Conservation (phyloP, 1,140 invertebrate species). For the Bombyx mandarina region DNA sequence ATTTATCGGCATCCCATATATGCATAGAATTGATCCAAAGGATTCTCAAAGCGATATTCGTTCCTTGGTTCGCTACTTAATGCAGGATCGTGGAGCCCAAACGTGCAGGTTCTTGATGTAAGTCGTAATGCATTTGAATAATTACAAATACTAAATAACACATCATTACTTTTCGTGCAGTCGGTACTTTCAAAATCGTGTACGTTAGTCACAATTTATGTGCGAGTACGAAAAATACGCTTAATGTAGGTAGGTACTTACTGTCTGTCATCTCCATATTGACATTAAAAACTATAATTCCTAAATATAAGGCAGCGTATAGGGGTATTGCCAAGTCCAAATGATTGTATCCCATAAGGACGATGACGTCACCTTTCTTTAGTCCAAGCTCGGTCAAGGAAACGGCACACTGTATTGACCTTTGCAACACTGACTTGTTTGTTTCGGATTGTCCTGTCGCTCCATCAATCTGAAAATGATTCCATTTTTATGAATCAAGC, state of each 20-base stretch:
- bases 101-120: no score
- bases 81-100: no score
- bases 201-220: no score
- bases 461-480: constrained; percentile 46
- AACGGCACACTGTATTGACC: constrained; percentile 28
- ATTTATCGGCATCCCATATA: no score
- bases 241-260: constrained; percentile 22
- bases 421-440: constrained; percentile 38
- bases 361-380: constrained; percentile 48
- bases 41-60: no score
- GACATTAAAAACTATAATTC: constrained; percentile 25
- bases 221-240: no score
- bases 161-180: no score
- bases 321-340: constrained; percentile 50
- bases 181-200: not conserved
- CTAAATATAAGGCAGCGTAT: constrained; percentile 37
- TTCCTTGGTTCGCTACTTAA: no score
- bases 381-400: constrained; percentile 52
- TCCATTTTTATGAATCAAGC: no score
- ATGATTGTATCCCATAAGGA: constrained; percentile 42
- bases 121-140: no score
- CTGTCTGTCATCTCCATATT: constrained; percentile 30
- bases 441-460: constrained; percentile 46
- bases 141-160: no score
- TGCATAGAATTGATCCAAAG: no score